Conservation (phyloP, 2,797 vertebrate genomes). For the Eurystomus glaucurus region DNA sequence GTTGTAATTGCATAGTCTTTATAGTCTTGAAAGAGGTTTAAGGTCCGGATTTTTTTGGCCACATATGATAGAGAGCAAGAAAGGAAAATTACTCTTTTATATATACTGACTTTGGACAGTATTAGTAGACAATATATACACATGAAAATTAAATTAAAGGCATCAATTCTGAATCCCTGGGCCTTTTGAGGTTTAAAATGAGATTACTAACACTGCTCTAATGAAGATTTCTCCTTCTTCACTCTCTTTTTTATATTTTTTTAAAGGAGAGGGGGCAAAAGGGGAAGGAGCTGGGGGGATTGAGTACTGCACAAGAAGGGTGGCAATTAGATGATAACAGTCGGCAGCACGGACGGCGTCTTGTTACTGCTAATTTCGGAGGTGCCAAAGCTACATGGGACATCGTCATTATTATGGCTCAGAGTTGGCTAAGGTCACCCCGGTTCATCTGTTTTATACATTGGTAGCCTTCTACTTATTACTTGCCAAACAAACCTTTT, state of each 20-base stretch:
- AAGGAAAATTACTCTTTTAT: neutral
- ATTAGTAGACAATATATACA: neutral
- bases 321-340: constrained; percentile 59
- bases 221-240: neutral
- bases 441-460: constrained; percentile 90
- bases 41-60: neutral
- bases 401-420: constrained; percentile 73
- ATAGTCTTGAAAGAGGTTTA: neutral
- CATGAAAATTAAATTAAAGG: neutral
- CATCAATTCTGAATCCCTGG: neutral
- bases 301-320: neutral
- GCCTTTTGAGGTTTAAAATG: neutral
- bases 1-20: neutral
- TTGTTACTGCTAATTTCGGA: constrained; percentile 41
- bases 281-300: neutral
- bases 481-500: constrained; percentile 90
- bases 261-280: neutral
- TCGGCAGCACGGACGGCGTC: neutral
- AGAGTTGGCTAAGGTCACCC: constrained; percentile 81
- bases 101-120: neutral
- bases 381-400: constrained; percentile 74
- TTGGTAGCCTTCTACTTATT: constrained; percentile 90
- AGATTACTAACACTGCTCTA: neutral
- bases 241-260: neutral
- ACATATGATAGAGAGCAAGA: neutral